phyloP scores from a whole-genome alignment of 2,888 invertebrate species.

The Zaprionus bogoriensis region DNA sequence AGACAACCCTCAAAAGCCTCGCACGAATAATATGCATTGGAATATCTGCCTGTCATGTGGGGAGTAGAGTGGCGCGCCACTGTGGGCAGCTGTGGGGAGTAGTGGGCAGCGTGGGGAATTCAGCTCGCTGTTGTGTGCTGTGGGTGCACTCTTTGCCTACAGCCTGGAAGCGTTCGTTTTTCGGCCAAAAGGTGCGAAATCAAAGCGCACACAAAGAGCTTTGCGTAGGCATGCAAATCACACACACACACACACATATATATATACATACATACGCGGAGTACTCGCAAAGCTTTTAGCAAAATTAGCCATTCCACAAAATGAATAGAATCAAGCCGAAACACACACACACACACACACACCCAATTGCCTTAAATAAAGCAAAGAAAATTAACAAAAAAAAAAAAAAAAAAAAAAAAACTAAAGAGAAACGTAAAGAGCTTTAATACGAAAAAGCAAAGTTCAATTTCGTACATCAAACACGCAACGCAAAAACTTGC shows the following conservation, averaged over 20 bases:
- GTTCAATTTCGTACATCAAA: slow-evolving; percentile 60
- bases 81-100: not conserved
- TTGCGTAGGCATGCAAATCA: slow-evolving; percentile 8
- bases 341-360: not conserved
- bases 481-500: slow-evolving; percentile 63
- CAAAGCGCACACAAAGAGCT: slow-evolving; percentile 21
- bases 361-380: not conserved
- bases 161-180: slow-evolving; percentile 34
- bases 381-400: not conserved
- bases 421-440: slow-evolving; percentile 33
- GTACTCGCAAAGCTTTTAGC: slow-evolving; percentile 11
- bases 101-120: not conserved
- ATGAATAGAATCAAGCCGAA: slow-evolving; percentile 2
- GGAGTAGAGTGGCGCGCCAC: not conserved
- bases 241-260: slow-evolving; percentile 1
- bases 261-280: not conserved
- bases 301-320: slow-evolving; percentile 16
- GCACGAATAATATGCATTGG: slow-evolving; percentile 47
- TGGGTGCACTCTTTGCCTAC: not conserved
- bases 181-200: slow-evolving; percentile 21
- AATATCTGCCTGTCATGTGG: slow-evolving; percentile 19
- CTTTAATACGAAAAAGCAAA: slow-evolving; percentile 50
- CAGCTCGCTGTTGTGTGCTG: not conserved
- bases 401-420: not conserved
- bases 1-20: slow-evolving; percentile 33